Base-by-base conservation (phyloP, 2,888 invertebrate genomes). In the Theretra japonica region DNA sequence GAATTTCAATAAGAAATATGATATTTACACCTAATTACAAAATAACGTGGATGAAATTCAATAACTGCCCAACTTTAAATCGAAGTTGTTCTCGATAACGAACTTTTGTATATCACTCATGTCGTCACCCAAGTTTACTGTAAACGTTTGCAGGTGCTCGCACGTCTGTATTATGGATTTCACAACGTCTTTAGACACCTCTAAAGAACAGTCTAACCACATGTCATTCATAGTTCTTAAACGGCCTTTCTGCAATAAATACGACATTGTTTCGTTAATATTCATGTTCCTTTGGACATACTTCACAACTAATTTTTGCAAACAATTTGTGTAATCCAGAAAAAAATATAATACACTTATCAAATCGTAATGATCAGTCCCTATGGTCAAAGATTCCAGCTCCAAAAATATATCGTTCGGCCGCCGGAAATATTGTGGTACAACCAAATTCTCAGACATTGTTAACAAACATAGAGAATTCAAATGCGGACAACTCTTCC, bases 161-260 rank as follows among this genome's bases (percentile, higher is more conserved):
- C 94, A 94, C 72, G 77, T 77, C 70, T 90, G 86, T 71, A 95
- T 92, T 68, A 94, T 80, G 77, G 88, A 83, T 78, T 86, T 90
- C 4, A 93, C 87, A 41, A 91, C 89, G 69, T 84, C 79, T 72
- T 89, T 90, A 0, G 94, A 91, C 21, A 94, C 90, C 75, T 90
- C 91, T 69, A 94, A 83, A 5, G 94, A 93, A 77, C 93, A 94
- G 76, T 95, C 95, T 77, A 95, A 84, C 94, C 94, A 94, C 70
- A 95, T 81, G 77, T 84, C 86, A 65, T 81, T 80, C 1, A 95
- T 75, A 77, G 90, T 88, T 69, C 80, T 89, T 56, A 95, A 86
- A 82, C 85, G 84, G 73, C 92, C 92, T 73, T 87, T 91, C 28
- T 86, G 81, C 75, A 94, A 77, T 74, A 94, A 84, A 78, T 88